phyloP scores from a whole-genome alignment of 2,888 invertebrate genomes.

The Colostygia pectinataria region DNA sequence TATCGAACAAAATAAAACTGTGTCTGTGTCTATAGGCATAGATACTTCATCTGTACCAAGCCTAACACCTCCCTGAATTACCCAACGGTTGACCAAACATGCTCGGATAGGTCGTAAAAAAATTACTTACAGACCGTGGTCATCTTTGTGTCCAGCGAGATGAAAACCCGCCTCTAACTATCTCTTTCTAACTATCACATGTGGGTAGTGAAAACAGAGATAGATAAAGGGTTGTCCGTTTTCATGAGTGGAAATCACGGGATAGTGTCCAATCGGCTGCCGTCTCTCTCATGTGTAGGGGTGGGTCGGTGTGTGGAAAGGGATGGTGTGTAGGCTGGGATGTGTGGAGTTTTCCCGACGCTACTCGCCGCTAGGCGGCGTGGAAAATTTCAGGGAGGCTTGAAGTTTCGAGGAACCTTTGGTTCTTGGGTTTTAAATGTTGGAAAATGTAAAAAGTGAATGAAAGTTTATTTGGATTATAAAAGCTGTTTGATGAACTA shows the following conservation, averaged over 20 bases:
- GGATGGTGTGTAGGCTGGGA: constrained; percentile 61
- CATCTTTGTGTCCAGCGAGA: constrained; percentile 65
- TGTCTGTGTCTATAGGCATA: constrained; percentile 1
- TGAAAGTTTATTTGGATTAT: too few relatives aligned
- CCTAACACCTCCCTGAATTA: constrained; percentile 34
- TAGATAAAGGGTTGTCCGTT: constrained; percentile 73
- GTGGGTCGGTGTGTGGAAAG: constrained; percentile 69
- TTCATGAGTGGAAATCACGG: constrained; percentile 68
- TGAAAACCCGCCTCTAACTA: constrained; percentile 52
- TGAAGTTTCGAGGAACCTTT: constrained; percentile 28
- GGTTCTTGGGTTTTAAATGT: constrained; percentile 14
- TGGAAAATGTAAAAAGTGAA: neutral
- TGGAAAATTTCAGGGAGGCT: constrained; percentile 40
- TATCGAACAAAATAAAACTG: neutral
- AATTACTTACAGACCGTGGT: constrained; percentile 50
- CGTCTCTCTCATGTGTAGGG: constrained; percentile 77
- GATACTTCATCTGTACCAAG: constrained; percentile 27
- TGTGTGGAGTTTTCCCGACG: constrained; percentile 51
- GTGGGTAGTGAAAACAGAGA: constrained; percentile 69
- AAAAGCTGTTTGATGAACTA: neutral
- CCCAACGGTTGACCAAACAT: constrained; percentile 60
- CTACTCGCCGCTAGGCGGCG: constrained; percentile 80
- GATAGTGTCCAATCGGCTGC: constrained; percentile 67
- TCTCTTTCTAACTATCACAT: constrained; percentile 60
- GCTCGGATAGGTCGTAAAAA: constrained; percentile 66